Conservation (phyloP, 2,888 invertebrate species). For the Drosophila histrio region DNA sequence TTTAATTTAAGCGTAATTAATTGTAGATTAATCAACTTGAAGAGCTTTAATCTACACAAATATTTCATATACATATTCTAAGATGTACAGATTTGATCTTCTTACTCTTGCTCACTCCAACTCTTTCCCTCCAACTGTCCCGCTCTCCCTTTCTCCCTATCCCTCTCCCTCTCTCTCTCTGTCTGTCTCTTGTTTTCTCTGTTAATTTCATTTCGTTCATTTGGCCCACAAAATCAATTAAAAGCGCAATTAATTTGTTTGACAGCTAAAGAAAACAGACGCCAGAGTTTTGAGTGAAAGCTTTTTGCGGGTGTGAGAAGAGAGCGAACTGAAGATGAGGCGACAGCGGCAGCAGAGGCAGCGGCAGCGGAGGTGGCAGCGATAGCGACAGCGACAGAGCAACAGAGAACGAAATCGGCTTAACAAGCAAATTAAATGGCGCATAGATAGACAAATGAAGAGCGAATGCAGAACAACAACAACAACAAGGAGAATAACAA, state of each 20-base stretch:
- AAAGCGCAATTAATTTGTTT: conserved; percentile 79
- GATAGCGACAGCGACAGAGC: no score
- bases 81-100: conserved; percentile 4
- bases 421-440: conserved; percentile 56
- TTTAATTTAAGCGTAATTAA: no score
- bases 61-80: no score
- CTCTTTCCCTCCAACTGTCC: no score
- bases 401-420: background rate
- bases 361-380: conserved; percentile 3
- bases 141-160: background rate
- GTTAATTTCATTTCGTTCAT: conserved; percentile 54
- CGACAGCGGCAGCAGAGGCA: background rate
- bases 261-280: conserved; percentile 76
- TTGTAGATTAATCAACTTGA: no score
- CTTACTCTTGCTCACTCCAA: background rate
- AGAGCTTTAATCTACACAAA: no score
- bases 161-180: background rate
- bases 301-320: conserved; percentile 3
- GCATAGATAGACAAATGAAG: conserved; percentile 52
- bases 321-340: background rate
- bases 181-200: background rate
- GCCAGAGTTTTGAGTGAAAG: conserved; percentile 57
- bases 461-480: conserved; percentile 22
- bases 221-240: conserved; percentile 72
- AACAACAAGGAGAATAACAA: conserved; percentile 19